These are phyloP conservation scores for Trichosurus vulpecula DNA, from an alignment of 2,797 vertebrate genomes.

Conservation along the genomic window DNA sequence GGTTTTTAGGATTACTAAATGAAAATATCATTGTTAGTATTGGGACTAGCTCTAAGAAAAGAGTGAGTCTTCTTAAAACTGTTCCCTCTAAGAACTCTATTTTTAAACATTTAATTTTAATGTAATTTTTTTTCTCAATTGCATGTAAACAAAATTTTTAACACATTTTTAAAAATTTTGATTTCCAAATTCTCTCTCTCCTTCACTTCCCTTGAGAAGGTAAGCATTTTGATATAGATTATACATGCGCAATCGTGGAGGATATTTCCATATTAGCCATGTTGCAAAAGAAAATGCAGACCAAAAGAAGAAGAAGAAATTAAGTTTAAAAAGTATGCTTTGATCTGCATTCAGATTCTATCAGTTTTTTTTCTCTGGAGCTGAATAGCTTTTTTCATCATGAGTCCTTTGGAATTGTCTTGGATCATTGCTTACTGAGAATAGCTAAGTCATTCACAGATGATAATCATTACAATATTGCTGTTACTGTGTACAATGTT, in stretches of 20 bases:
- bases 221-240: background rate
- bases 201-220: background rate
- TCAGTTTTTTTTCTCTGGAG: background rate
- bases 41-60: background rate
- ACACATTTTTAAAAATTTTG: background rate
- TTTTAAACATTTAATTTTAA: background rate
- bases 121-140: background rate
- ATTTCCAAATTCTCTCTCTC: background rate
- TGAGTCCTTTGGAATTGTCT: background rate
- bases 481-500: background rate
- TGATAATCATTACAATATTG: background rate
- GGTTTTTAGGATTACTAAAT: background rate
- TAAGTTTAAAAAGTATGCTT: background rate
- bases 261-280: background rate
- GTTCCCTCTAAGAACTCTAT: background rate
- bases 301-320: background rate
- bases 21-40: background rate
- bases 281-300: background rate
- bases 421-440: background rate
- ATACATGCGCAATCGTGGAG: background rate
- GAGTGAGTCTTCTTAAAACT: background rate
- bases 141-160: background rate
- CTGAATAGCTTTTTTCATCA: background rate
- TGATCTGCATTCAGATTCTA: background rate
- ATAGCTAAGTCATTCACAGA: background rate